phyloP scores from a whole-genome alignment of 2,797 vertebrate genomes.

The Poecilia picta region DNA sequence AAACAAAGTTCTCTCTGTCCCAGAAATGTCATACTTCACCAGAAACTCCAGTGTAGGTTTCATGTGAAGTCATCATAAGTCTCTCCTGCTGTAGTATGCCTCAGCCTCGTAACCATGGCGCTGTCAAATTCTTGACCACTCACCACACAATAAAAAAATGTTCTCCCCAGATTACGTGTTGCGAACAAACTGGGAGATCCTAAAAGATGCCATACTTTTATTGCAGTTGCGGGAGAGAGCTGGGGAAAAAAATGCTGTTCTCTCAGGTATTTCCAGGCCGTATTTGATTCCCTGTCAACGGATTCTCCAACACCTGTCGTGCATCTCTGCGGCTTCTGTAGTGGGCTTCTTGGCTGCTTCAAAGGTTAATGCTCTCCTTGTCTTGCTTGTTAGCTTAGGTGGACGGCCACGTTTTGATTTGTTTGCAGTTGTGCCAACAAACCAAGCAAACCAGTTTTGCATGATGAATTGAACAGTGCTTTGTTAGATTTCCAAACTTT shows the following conservation, averaged over 20 bases:
- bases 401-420: background rate
- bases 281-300: background rate
- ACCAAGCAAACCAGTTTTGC: background rate
- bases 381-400: background rate
- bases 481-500: background rate
- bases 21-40: background rate
- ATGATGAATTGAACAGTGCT: background rate
- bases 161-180: background rate
- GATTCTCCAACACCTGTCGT: background rate
- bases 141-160: background rate
- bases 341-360: background rate
- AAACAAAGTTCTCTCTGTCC: background rate
- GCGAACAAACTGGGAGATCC: background rate
- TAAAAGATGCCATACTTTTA: background rate
- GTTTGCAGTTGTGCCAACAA: background rate
- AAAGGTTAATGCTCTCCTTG: background rate
- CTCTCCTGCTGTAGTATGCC: background rate
- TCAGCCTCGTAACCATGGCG: background rate
- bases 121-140: background rate
- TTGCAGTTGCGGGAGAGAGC: background rate
- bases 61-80: background rate
- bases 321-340: background rate
- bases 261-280: background rate
- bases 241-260: background rate
- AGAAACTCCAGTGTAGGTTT: background rate